These are phyloP conservation scores for Leptocoma aspasia DNA, from an alignment of 2,113 vertebrate genomes.

Conservation along the genomic window DNA sequence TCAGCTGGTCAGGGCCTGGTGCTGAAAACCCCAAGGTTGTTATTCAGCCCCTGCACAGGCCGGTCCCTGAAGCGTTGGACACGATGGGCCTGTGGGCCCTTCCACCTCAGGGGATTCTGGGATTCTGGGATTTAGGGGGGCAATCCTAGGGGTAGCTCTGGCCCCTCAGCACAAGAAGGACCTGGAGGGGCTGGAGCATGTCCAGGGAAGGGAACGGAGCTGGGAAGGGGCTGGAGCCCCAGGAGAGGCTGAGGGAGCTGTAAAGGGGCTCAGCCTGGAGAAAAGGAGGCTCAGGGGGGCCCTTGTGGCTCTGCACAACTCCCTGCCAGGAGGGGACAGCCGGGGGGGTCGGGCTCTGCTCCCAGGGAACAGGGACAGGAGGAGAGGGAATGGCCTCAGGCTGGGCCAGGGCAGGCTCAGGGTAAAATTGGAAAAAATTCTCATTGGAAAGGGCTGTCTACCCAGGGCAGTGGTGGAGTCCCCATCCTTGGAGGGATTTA, in stretches of 20 bases:
- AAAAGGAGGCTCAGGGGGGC: neutral
- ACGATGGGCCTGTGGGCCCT: neutral
- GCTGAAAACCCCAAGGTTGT: rapidly evolving
- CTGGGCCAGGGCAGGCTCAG: neutral
- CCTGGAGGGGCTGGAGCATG: rapidly evolving
- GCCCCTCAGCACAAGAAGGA: neutral
- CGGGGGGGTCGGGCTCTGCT: neutral
- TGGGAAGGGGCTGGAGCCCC: neutral
- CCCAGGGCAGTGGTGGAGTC: neutral
- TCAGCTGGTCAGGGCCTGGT: neutral
- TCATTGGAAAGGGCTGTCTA: neutral
- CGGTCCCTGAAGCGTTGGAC: rapidly evolving
- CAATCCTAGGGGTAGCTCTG: neutral
- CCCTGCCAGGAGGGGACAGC: neutral
- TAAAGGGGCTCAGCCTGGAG: neutral
- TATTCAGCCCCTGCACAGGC: neutral
- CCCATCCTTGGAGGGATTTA: neutral
- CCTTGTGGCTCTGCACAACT: neutral
- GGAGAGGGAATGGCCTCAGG: neutral
- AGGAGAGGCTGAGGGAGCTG: neutral
- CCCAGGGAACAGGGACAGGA: neutral
- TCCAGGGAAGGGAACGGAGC: rapidly evolving
- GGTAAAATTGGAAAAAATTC: neutral
- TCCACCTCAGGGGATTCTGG: neutral
- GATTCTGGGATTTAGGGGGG: neutral